Percentiles rank a stretch among this genome's conserved stretches.
Conservation (phyloP, 2,797 vertebrate genomes). For the Lates japonicus region DNA sequence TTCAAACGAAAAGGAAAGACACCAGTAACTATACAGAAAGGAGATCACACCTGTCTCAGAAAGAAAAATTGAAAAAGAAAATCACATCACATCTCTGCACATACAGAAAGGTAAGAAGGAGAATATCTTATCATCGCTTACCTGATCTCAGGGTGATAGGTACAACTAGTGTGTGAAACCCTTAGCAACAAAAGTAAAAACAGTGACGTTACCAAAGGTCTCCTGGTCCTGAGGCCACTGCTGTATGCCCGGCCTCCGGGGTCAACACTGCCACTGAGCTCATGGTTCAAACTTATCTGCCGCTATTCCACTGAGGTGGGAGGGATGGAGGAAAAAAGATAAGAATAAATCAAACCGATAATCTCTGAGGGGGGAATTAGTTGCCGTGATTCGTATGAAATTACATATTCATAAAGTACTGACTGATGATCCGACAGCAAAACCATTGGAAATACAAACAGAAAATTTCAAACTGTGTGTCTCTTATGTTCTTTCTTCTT, state of each 20-base stretch:
- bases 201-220: slow-evolving; percentile 74
- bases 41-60: neutral
- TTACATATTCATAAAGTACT: neutral
- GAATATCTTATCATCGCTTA: slow-evolving; percentile 7
- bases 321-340: neutral
- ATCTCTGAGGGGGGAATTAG: neutral
- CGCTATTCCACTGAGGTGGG: slow-evolving; percentile 79
- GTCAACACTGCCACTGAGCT: slow-evolving; percentile 90
- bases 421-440: neutral
- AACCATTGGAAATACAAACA: neutral
- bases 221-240: slow-evolving; percentile 86
- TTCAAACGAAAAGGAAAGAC: neutral
- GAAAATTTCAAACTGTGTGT: neutral
- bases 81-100: neutral
- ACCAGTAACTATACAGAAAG: too few species aligned
- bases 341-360: slow-evolving; percentile 10
- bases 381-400: neutral
- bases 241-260: slow-evolving; percentile 88
- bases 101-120: neutral
- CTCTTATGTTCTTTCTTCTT: neutral
- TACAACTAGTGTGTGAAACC: neutral
- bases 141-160: neutral
- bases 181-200: slow-evolving; percentile 5
- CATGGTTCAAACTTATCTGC: slow-evolving; percentile 89
- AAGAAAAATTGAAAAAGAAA: neutral